Evolutionary conservation across 2,888 invertebrate species (phyloP), one percentile per base, ranked within the genome.

Genomic region (Cheilosia pagana): DNA sequence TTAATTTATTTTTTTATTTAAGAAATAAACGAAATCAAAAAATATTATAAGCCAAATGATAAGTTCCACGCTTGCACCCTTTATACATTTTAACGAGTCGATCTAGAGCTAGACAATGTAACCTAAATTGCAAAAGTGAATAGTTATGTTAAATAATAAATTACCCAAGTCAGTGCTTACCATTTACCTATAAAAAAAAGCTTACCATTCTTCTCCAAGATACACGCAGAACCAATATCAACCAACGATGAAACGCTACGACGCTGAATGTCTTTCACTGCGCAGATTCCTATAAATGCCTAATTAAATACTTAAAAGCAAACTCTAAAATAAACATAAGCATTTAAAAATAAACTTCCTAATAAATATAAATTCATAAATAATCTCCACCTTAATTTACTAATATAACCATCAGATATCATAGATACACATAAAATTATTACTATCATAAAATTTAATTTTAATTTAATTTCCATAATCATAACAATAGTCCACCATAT

Each of bases 401-500:
- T 41, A 75, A 53, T 48, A 57, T 63, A 78, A 78, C 35, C 35
- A 35, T 57, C 63, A 63, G 62, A 78, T 78, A 78, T 43, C 63
- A 65, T 59, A n/a, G n/a, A n/a, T n/a, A 48, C 28, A 50, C 50
- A 77, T 21, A 52, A 75, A 63, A n/a, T 12, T 68, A 75, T 75
- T 71, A 28, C 19, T 59, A 70, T 41, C 63, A 71, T 75, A 72
- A 50, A 62, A 82, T 21, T 43, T 55, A 77, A 60, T 50, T 59
- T 23, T 62, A 65, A 65, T 79, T 68, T 21, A n/a, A 50, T 23
- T 25, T 12, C 50, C 25, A 50, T 59, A 72, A 72, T 65, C 63
- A 45, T 21, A 19, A 14, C 71, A 79, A 85, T 85, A 45, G 71
- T 50, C 79, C 75, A 71, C 48, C 85, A 85, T 50, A 25, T 85